A percentile compares a stretch with the other conserved stretches of the same genome.
These are phyloP conservation scores for Morpho deidamia DNA, from an alignment of 2,888 invertebrate species.

Conservation along the genomic window DNA sequence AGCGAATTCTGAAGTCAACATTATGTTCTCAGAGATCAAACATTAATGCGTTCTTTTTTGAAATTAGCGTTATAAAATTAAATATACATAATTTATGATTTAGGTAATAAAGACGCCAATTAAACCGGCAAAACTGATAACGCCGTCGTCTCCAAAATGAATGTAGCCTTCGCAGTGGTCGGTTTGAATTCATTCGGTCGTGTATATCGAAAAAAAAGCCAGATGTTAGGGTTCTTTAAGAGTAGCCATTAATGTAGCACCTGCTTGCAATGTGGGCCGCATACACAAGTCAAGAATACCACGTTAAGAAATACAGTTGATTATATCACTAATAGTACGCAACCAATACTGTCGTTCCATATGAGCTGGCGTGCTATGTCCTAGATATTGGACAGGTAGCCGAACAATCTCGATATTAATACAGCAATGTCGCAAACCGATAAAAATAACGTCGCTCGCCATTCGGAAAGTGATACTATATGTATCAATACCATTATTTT, in stretches of 20 bases:
- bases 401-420: conserved; percentile 48
- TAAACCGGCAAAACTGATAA: conserved; percentile 31
- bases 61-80: conserved; percentile 23
- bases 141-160: conserved; percentile 30
- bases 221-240: conserved; percentile 59
- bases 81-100: conserved; percentile 26
- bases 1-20: too few species aligned
- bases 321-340: conserved; percentile 69
- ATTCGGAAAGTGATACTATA: conserved; percentile 14
- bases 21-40: too few species aligned
- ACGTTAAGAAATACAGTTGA: conserved; percentile 35
- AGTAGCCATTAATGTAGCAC: conserved; percentile 61
- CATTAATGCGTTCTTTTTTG: conserved; percentile 6
- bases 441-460: conserved; percentile 32
- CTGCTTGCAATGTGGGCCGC: conserved; percentile 44
- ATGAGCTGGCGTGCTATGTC: conserved; percentile 68
- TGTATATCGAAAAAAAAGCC: conserved; percentile 64
- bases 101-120: conserved; percentile 36
- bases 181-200: conserved; percentile 51
- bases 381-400: conserved; percentile 65
- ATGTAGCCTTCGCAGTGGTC: conserved; percentile 20
- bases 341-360: conserved; percentile 55
- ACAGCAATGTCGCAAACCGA: conserved; percentile 35
- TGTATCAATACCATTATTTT: not conserved
- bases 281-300: conserved; percentile 24